Evolutionary conservation across 2,113 vertebrate species (phyloP), one percentile per base, ranked within the genome.

Genomic region (Callaeas wilsoni): DNA sequence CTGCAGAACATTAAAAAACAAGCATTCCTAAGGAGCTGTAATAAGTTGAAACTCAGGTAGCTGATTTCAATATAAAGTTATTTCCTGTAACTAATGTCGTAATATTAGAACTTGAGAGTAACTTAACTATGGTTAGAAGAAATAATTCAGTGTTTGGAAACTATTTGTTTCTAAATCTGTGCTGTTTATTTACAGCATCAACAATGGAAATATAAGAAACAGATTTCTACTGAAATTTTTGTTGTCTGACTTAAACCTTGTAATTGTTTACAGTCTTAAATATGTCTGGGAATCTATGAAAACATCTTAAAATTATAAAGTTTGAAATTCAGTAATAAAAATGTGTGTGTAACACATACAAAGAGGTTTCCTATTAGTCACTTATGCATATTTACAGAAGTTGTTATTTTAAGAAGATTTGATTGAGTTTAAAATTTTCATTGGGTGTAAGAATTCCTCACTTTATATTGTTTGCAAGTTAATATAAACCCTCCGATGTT

Each of bases 401-500:
- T 14, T 42, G 3, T 3, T 55, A 14, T 65, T 74, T 90, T 80
- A 65, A 57, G 65, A 60, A 44, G 8, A 13, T 47, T 9, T 77
- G 20, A 7, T 33, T 75, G 17, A 78, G 10, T 53, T 81, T 35
- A 30, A 82, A 49, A 39, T 42, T n/a, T 49, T 59, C 1, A 16
- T 42, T 79, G 2, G 1, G 3, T 35, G 49, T 35, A 74, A 75
- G 10, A 74, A 37, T n/a, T 50, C 74, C 5, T 69, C 10, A 47
- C 44, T 71, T 94, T 49, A 11, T 41, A 33, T 26, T 67, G 8
- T 10, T 42, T 60, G 27, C 18, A 90, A 84, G 13, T 44, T 35
- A 46, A 7, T 57, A 46, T 65, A 35, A 80, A 13, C 14, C 12
- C 2, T 0, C 4, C 1, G 0, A 33, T 23, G 2, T 25, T 80